Evolutionary conservation across 1,140 invertebrate genomes (phyloP), one percentile per base, ranked within the genome.

Genomic region (Lutraria rhynchaena): DNA sequence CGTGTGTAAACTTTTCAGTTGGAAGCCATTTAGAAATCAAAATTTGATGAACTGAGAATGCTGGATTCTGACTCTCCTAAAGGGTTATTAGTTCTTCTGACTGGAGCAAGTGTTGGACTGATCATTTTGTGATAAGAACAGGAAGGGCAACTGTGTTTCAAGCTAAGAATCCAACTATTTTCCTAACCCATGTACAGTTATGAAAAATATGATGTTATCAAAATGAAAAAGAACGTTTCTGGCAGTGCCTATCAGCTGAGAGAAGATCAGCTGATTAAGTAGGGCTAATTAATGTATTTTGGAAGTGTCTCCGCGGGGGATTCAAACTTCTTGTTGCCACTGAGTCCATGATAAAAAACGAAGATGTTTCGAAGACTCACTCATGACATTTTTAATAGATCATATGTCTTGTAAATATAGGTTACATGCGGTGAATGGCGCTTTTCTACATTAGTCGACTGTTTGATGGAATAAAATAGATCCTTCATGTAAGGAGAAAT

Each of bases 171-270:
- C 49, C 35, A 31, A 44, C 51, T 55, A 7, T 33, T 71, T 46
- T 31, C 27, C 51, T 57, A 71, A 67, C 63, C 22, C 44, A 31
- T 46, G 22, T 46, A 67, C 63, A 37, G 63, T 67, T 61, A 75
- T 75, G 73, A 75, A 75, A 75, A 75, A 75, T 75, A 61, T 75
- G 73, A 75, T 75, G 41, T 75, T 75, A 75, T 75, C 73, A 75
- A 75, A 75, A 75, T 60, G 73, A 75, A 75, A 75, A 75, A 75
- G 55, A 75, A 61, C 31, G 55, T 75, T 75, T 75, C 57, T 75
- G 73, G 35, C 37, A 44, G 41, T 75, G 73, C 73, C 73, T 75
- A 75, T 75, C 73, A 46, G 33, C 3, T 31, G 15, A 46, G 27
- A 46, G 37, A 41, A 60, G 73, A 75, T 75, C 31, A 24, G 41